phyloP scores from a whole-genome alignment of 2,888 invertebrate species.

The Argyresthia goedartella region DNA sequence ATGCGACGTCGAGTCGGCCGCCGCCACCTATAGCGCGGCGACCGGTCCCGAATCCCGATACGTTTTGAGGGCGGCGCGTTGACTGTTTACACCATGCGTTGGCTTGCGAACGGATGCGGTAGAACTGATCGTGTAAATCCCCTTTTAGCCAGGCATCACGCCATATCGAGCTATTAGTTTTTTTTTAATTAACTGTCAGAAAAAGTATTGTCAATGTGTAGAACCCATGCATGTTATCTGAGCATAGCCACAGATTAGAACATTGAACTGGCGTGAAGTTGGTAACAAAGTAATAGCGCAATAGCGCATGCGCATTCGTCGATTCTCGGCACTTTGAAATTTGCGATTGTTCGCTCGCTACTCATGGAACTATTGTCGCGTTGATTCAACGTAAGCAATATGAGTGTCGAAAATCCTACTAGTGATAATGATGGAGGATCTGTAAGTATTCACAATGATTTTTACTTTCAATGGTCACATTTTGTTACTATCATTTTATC shows the following conservation, averaged over 20 bases:
- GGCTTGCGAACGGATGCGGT: too few relatives aligned
- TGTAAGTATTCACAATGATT: conserved; percentile 65
- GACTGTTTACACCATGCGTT: too few relatives aligned
- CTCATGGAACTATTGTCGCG: conserved; percentile 29
- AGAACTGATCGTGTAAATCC: too few relatives aligned
- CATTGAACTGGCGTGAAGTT: conserved; percentile 43
- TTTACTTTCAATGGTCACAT: conserved; percentile 13
- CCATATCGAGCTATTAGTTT: too few relatives aligned
- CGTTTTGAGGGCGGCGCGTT: too few relatives aligned
- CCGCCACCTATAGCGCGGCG: too few relatives aligned
- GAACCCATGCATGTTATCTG: too few relatives aligned
- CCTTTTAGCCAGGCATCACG: too few relatives aligned
- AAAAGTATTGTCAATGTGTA: too few relatives aligned
- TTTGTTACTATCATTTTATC: conserved; percentile 9
- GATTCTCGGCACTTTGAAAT: conserved; percentile 72
- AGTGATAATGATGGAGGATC: conserved; percentile 69
- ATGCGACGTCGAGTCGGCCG: too few relatives aligned
- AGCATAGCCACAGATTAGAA: conserved; percentile 17
- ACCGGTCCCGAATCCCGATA: too few relatives aligned
- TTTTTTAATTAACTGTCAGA: too few relatives aligned
- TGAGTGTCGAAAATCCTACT: conserved; percentile 76
- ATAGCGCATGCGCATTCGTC: conserved; percentile 73
- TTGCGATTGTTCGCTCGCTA: conserved; percentile 17
- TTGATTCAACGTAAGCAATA: conserved; percentile 66
- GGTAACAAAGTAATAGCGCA: conserved; percentile 19